A percentile compares a stretch with the other conserved stretches of the same genome.
Conservation (phyloP, 92 coral and sea anemone species). For the Bergia sp. region DNA sequence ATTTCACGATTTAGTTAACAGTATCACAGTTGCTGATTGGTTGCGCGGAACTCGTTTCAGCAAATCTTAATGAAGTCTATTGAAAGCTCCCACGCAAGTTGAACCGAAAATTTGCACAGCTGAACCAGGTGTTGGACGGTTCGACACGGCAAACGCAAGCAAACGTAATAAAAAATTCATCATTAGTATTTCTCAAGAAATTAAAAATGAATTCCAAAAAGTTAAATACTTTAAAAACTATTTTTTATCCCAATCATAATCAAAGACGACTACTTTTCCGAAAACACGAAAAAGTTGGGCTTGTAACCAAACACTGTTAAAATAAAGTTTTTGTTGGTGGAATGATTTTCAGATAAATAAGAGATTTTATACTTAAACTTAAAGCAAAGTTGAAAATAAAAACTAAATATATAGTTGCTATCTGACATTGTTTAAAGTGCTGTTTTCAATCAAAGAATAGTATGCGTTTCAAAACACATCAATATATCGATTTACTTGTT, state of each 20-base stretch:
- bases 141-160: neutral
- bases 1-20: neutral
- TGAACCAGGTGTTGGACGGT: neutral
- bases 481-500: neutral
- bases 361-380: too few relatives aligned
- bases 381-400: too few relatives aligned
- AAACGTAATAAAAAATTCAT: neutral
- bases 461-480: neutral
- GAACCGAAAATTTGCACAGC: neutral
- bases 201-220: neutral
- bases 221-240: too few relatives aligned
- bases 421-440: too few relatives aligned
- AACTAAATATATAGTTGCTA: too few relatives aligned
- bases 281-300: neutral
- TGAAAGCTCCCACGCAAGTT: slow-evolving; percentile 2
- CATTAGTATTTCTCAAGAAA: neutral
- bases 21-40: neutral
- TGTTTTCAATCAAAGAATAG: neutral
- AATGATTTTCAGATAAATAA: neutral
- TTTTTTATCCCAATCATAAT: neutral
- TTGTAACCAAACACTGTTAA: neutral
- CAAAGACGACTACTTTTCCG: neutral
- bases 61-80: neutral
- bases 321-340: neutral
- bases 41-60: neutral